phyloP scores from a whole-genome alignment of 1,140 invertebrate genomes.

The Meloidogyne hapla region DNA sequence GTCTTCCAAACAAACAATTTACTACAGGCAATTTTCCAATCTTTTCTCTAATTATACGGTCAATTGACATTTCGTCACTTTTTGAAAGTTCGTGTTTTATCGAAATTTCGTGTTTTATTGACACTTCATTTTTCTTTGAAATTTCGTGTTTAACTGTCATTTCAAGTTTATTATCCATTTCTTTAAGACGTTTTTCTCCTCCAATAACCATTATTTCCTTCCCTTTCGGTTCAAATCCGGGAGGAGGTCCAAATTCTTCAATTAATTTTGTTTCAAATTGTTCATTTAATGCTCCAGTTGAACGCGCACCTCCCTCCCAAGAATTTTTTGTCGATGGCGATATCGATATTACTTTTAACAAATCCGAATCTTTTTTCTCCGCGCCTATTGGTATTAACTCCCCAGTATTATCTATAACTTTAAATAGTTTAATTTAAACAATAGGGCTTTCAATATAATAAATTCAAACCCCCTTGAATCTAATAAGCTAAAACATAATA shows the following conservation, averaged over 20 bases:
- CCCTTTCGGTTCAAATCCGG: too few species aligned
- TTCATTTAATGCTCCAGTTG: constrained; percentile 12
- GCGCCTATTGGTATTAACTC: not conserved
- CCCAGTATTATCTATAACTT: not conserved
- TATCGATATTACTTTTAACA: not conserved
- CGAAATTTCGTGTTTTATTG: not conserved
- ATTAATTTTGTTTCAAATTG: not conserved
- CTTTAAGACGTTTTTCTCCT: not conserved
- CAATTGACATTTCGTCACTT: not conserved
- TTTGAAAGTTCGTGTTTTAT: not conserved
- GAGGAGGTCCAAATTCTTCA: not conserved
- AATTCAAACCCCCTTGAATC: too few species aligned
- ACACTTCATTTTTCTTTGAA: not conserved
- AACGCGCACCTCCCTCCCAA: not conserved
- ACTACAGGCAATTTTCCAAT: not conserved
- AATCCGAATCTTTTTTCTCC: not conserved
- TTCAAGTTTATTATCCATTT: not conserved
- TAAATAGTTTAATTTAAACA: not conserved
- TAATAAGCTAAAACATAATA: too few species aligned
- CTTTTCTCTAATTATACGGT: not conserved
- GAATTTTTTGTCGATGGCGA: not conserved
- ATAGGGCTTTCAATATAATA: too few species aligned
- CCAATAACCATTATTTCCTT: not conserved
- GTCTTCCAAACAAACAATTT: not conserved
- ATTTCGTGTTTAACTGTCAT: not conserved